Percentiles rank a stretch among this genome's conserved stretches.
These are phyloP conservation scores for Sparus aurata DNA, from an alignment of 2,797 vertebrate species.

Conservation along the genomic window DNA sequence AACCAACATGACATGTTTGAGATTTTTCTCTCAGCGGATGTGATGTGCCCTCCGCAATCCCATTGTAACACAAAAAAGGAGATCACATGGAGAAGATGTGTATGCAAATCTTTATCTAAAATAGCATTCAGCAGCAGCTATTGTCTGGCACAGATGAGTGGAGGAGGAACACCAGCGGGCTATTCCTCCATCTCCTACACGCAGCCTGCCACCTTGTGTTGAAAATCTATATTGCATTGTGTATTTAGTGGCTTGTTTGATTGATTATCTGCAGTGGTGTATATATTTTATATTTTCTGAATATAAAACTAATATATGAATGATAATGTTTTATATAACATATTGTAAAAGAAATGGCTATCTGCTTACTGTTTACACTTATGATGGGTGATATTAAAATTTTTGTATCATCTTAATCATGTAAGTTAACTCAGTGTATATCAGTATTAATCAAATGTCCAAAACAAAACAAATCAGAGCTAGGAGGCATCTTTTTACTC, in stretches of 20 bases:
- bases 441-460: neutral
- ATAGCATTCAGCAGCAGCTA: neutral
- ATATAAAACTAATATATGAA: neutral
- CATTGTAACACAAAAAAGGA: neutral
- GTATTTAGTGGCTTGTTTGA: neutral
- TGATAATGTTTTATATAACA: neutral
- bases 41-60: neutral
- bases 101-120: neutral
- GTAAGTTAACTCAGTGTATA: neutral
- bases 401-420: neutral
- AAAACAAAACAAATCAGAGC: neutral
- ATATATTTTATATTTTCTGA: neutral
- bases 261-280: neutral
- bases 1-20: neutral
- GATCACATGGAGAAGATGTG: neutral
- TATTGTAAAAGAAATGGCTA: neutral
- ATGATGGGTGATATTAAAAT: neutral
- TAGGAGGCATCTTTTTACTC: neutral
- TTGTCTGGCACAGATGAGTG: neutral
- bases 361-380: neutral
- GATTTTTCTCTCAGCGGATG: neutral
- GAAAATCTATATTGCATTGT: neutral
- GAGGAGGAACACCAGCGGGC: neutral
- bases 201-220: constrained; percentile 56
- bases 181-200: neutral